Percentiles rank a stretch among this genome's conserved stretches.
Evolutionary conservation across 2,888 invertebrate species (phyloP).

Genomic region (Spisula subtruncata): DNA sequence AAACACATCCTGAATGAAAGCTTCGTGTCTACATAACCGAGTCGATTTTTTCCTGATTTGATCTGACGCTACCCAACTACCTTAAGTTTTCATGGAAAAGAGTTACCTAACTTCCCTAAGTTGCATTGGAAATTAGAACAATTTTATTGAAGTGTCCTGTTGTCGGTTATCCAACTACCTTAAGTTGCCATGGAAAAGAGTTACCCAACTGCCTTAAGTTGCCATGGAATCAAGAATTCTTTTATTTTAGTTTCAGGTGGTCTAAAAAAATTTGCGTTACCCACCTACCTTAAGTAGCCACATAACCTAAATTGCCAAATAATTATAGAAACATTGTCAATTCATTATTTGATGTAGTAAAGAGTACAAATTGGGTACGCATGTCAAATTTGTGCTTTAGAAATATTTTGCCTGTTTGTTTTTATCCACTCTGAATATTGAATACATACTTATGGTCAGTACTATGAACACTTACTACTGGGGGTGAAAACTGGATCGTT

Average conservation of each 20-base stretch:
- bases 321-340: background rate
- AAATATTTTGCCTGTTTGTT: no score
- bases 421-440: background rate
- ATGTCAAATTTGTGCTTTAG: background rate
- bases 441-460: background rate
- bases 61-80: no score
- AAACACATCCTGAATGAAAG: conserved; percentile 11
- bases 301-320: no score
- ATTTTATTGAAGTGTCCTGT: no score
- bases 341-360: background rate
- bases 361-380: background rate
- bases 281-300: background rate
- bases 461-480: background rate
- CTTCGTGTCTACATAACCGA: background rate
- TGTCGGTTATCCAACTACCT: no score
- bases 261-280: background rate
- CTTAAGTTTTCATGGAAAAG: no score
- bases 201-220: no score
- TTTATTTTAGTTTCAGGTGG: no score
- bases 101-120: no score
- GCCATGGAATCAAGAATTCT: background rate
- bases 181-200: no score
- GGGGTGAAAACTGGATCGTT: background rate
- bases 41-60: background rate
- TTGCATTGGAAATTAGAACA: no score